Evolutionary conservation across 2,113 vertebrate species (phyloP).

Genomic region (Girardinichthys multiradiatus): DNA sequence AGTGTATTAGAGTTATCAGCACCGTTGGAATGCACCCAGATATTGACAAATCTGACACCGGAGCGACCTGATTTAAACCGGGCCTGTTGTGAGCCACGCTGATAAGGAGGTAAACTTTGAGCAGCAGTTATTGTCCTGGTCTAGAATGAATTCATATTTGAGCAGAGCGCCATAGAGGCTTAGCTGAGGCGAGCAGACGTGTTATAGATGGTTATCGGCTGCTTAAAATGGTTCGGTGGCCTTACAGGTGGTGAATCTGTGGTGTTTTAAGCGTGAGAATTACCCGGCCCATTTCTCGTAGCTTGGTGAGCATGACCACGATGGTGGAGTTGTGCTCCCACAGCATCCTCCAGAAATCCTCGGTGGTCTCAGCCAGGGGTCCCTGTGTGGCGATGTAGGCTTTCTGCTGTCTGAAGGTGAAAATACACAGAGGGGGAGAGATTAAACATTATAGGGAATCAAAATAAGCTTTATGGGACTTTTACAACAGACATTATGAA

Average conservation of each 20-base stretch:
- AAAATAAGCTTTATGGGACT: slow-evolving; percentile 1
- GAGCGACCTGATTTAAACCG: background rate
- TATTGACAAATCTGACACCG: slow-evolving; percentile 22
- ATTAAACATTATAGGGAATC: slow-evolving; percentile 7
- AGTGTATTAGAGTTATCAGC: slow-evolving; percentile 9
- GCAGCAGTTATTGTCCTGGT: slow-evolving; percentile 30
- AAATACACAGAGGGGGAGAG: slow-evolving; percentile 20
- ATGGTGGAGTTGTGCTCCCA: slow-evolving; percentile 99
- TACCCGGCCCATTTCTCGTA: slow-evolving; percentile 96
- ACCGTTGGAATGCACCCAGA: slow-evolving; percentile 16
- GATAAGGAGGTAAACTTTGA: slow-evolving; percentile 35
- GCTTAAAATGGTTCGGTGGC: slow-evolving; percentile 14
- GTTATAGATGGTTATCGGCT: slow-evolving; percentile 5
- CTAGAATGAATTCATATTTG: slow-evolving; percentile 56
- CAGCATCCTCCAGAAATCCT: slow-evolving; percentile 98
- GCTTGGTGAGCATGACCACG: slow-evolving; percentile 96
- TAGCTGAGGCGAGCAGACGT: background rate
- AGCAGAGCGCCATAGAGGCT: slow-evolving; percentile 18
- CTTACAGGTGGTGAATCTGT: slow-evolving; percentile 1
- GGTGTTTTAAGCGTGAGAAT: slow-evolving; percentile 6
- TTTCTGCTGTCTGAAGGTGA: slow-evolving; percentile 88
- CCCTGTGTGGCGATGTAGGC: slow-evolving; percentile 96
- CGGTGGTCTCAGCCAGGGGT: slow-evolving; percentile 93
- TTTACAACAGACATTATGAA: slow-evolving; percentile 18
- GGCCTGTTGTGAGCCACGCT: slow-evolving; percentile 1